Percentiles rank a stretch among this genome's conserved stretches.
These are phyloP conservation scores for Trogon surrucura DNA, from an alignment of 2,113 vertebrate species.

Conservation along the genomic window DNA sequence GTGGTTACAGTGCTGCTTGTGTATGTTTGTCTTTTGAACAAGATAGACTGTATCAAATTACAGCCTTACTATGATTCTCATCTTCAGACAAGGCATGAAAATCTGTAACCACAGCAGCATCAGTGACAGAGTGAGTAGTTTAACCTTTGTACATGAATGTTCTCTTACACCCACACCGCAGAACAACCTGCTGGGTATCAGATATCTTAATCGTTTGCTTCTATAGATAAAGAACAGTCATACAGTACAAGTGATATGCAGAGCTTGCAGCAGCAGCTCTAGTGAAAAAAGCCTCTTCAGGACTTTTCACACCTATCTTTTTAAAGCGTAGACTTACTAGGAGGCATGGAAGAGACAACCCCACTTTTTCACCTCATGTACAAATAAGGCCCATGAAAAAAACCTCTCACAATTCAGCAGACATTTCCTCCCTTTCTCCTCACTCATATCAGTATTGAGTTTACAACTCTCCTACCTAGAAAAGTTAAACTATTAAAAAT, in stretches of 20 bases:
- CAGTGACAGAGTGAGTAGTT: neutral
- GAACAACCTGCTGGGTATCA: neutral
- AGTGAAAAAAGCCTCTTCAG: neutral
- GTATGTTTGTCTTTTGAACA: neutral
- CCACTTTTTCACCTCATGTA: neutral
- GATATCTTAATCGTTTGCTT: neutral
- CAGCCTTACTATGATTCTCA: neutral
- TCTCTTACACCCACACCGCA: neutral
- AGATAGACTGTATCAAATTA: neutral
- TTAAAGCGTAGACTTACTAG: neutral
- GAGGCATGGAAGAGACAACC: neutral
- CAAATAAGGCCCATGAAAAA: neutral
- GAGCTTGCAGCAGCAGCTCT: neutral
- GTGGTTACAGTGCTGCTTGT: neutral
- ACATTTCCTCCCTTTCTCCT: neutral
- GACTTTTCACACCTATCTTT: neutral
- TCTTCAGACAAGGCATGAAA: neutral
- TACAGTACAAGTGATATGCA: rapidly evolving
- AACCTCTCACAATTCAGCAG: neutral
- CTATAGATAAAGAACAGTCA: neutral
- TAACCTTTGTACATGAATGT: neutral
- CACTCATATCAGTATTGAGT: neutral
- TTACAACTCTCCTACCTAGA: neutral
- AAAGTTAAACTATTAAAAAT: neutral
- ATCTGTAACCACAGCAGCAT: neutral